These are phyloP conservation scores for Heliothis virescens DNA, from an alignment of 1,140 invertebrate species.

Conservation along the genomic window DNA sequence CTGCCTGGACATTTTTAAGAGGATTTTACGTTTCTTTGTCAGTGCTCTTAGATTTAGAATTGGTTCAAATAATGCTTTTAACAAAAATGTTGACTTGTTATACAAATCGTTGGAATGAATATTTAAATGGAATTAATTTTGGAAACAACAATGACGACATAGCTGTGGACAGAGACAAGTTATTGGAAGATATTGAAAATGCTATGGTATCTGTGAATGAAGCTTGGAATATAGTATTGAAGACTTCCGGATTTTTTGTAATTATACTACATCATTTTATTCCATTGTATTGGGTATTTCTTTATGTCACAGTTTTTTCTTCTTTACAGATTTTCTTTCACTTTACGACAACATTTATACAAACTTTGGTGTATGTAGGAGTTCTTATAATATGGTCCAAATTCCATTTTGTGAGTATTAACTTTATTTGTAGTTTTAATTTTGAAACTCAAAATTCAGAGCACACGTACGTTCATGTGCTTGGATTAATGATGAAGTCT, in stretches of 20 bases:
- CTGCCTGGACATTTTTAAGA: background rate
- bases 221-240: background rate
- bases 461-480: no score
- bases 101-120: background rate
- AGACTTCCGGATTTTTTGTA: conserved; percentile 6
- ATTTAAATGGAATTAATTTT: background rate
- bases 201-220: background rate
- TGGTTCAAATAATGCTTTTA: background rate
- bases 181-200: background rate
- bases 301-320: background rate
- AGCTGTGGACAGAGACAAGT: background rate
- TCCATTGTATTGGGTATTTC: background rate
- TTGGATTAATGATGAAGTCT: no score
- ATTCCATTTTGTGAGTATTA: background rate
- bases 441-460: no score
- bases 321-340: background rate
- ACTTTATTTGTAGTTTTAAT: background rate
- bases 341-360: conserved; percentile 1
- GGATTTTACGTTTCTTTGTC: background rate
- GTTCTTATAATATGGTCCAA: conserved; percentile 7
- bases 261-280: background rate
- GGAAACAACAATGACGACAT: background rate
- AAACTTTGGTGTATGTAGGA: conserved; percentile 1
- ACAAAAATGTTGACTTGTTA: background rate
- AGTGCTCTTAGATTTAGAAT: background rate